Evolutionary conservation across 2,113 vertebrate species (phyloP).

Genomic region (Xiphophorus maculatus): DNA sequence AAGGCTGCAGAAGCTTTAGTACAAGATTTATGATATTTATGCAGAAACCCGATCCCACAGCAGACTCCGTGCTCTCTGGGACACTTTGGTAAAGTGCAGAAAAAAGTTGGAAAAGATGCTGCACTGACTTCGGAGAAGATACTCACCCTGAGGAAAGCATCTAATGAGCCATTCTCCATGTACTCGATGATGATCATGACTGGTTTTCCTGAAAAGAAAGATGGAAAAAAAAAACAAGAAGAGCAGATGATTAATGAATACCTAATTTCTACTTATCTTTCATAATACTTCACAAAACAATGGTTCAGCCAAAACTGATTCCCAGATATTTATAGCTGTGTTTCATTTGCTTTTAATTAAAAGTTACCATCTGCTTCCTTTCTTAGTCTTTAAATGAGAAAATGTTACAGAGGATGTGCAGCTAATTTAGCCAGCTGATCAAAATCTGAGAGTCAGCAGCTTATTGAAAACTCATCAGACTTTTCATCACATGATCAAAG

Average conservation of each 20-base stretch:
- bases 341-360: constrained; percentile 73
- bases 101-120: constrained; percentile 30
- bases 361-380: constrained; percentile 71
- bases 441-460: neutral
- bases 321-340: constrained; percentile 59
- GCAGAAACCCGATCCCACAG: constrained; percentile 29
- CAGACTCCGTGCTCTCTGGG: constrained; percentile 50
- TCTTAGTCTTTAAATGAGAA: constrained; percentile 65
- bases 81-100: constrained; percentile 12
- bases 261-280: constrained; percentile 50
- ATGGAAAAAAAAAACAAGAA: constrained; percentile 8
- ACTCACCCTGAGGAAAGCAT: constrained; percentile 97
- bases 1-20: constrained; percentile 51
- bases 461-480: neutral
- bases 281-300: constrained; percentile 41
- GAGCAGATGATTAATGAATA: constrained; percentile 53
- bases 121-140: constrained; percentile 37
- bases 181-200: constrained; percentile 99
- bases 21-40: constrained; percentile 66
- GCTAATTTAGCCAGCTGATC: constrained; percentile 46
- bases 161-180: constrained; percentile 98
- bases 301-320: constrained; percentile 2
- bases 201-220: constrained; percentile 87
- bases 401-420: constrained; percentile 48
- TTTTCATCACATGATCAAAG: no score